A percentile compares a stretch with the other conserved stretches of the same genome.
These are phyloP conservation scores for Microchirus variegatus DNA, from an alignment of 2,797 vertebrate species.

Conservation along the genomic window DNA sequence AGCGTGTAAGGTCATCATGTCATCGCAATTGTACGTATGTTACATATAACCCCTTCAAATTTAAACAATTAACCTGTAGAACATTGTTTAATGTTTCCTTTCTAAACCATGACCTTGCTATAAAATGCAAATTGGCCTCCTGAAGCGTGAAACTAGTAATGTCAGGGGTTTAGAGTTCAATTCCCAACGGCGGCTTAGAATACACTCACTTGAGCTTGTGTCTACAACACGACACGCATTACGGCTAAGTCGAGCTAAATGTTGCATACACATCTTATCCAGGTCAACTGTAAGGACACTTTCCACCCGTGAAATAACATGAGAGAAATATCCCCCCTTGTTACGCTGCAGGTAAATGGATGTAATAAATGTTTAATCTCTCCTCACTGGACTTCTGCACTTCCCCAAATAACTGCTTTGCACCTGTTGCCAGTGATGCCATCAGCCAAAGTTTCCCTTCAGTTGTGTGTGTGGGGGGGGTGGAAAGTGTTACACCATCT, in stretches of 20 bases:
- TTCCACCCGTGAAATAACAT: background rate
- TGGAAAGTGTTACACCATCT: constrained; percentile 64
- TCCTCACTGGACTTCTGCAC: constrained; percentile 55
- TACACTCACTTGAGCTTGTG: constrained; percentile 39
- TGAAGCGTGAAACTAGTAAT: constrained; percentile 12
- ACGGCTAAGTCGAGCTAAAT: constrained; percentile 9
- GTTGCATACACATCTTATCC: too few species aligned
- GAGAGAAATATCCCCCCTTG: constrained; percentile 35
- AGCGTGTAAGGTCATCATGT: too few species aligned
- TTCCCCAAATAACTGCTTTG: constrained; percentile 72
- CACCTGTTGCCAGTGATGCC: constrained; percentile 89
- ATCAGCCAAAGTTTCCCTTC: constrained; percentile 70
- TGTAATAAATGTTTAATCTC: constrained; percentile 30
- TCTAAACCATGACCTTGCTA: background rate
- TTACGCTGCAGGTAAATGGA: constrained; percentile 33
- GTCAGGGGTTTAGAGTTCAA: constrained; percentile 43
- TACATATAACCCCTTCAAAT: too few species aligned
- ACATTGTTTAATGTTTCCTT: background rate
- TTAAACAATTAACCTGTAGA: too few species aligned
- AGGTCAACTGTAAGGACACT: background rate
- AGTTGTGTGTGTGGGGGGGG: constrained; percentile 43
- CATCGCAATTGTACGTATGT: too few species aligned
- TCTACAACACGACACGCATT: constrained; percentile 35
- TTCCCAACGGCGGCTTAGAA: constrained; percentile 61
- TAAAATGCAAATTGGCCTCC: constrained; percentile 3